Base-by-base conservation (phyloP, 2,113 vertebrate genomes). In the Clarias magur region DNA sequence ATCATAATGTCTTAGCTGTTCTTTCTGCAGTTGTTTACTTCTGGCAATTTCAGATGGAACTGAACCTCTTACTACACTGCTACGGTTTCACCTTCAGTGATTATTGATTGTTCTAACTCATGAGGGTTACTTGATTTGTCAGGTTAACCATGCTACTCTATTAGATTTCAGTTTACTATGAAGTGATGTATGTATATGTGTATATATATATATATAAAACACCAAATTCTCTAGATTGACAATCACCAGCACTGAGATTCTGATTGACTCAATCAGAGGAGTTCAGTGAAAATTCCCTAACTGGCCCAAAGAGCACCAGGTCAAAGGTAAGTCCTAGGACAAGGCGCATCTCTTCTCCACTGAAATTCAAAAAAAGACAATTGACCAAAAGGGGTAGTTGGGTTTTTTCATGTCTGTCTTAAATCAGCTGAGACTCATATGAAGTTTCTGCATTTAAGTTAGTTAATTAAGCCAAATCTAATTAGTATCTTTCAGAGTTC, bases 161-260 rank as follows among this genome's bases (percentile, higher is more conserved):
- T 38, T 38, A 38, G 34, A 38, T 38, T 2, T 38, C 34, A 38
- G 34, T 38, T 38, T 23, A 25, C 42, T 17, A 75, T 23, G 23
- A 53, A 53, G 10, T 25, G 23, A n/a, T n/a, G n/a, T n/a, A n/a
- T n/a, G n/a, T n/a, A n/a, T n/a, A n/a, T n/a, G n/a, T n/a, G n/a
- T 34, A 34, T 34, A 34, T 34, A 38, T 38, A 2, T 38, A 38
- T 38, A 38, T 38, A 38, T 38, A 38, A 3, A 38, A 38, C 34
- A 38, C 34, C 34, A 38, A 38, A 38, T 38, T 54, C 30, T 84
- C 57, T 2, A 90, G 96, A 90, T 96, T 82, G 94, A 96, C 92
- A 96, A 92, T 0, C 72, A 25, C 0, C 91, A 95, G 34, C 2
- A 38, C 34, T 38, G 34, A 38, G 34, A 38, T 38, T 38, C 34